Percentiles rank a stretch among this genome's conserved stretches.
These are phyloP conservation scores for Nesidiocoris tenuis DNA, from an alignment of 2,888 invertebrate species.

Conservation along the genomic window DNA sequence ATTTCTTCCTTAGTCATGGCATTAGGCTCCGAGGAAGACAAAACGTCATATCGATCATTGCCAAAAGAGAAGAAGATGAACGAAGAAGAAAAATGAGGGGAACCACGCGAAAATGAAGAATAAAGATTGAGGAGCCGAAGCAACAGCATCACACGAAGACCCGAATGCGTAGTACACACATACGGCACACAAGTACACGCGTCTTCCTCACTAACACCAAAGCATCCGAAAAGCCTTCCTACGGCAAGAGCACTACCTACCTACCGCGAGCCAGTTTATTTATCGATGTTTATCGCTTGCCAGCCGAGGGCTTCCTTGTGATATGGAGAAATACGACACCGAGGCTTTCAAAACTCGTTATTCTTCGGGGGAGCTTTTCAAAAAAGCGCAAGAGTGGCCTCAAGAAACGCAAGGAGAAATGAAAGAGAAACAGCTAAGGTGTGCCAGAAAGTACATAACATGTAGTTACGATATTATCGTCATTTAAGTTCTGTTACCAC, in stretches of 20 bases:
- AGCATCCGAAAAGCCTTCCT: not conserved
- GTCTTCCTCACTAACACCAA: not conserved
- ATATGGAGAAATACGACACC: conserved; percentile 24
- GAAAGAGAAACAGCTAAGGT: no score
- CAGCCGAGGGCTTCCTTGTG: not conserved
- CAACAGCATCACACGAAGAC: not conserved
- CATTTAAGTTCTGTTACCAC: no score
- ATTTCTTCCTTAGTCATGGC: not conserved
- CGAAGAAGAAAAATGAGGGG: not conserved
- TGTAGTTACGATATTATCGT: no score
- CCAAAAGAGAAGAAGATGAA: not conserved
- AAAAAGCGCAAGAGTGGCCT: no score
- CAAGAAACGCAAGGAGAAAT: no score
- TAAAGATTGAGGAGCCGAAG: not conserved
- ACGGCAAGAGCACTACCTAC: not conserved
- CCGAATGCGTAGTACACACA: not conserved
- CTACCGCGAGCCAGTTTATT: conserved; percentile 31
- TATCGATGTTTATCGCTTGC: conserved; percentile 37
- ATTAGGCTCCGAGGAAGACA: not conserved
- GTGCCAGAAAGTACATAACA: no score
- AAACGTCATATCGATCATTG: not conserved
- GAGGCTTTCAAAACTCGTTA: conserved; percentile 34
- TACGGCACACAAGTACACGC: no score
- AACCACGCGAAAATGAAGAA: not conserved
- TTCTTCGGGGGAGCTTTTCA: no score